Percentiles rank a stretch among this genome's conserved stretches.
Evolutionary conservation across 2,888 invertebrate species (phyloP).

Genomic region (Lasioglossum morio): DNA sequence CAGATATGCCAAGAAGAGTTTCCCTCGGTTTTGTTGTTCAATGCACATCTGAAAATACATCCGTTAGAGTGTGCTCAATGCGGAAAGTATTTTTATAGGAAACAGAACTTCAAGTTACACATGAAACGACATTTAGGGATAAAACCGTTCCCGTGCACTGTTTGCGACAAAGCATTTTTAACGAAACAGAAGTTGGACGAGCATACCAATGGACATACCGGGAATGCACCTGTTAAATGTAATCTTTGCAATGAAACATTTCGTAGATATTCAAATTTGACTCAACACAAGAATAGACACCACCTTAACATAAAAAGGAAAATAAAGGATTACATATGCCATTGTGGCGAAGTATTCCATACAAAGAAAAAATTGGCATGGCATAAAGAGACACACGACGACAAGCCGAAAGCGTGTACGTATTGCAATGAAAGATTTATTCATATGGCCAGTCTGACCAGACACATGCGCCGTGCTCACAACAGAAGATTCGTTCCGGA

Average conservation of each 20-base stretch:
- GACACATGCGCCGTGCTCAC: slow-evolving; percentile 93
- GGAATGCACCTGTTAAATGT: slow-evolving; percentile 92
- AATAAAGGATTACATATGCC: slow-evolving; percentile 90
- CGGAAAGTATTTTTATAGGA: slow-evolving; percentile 91
- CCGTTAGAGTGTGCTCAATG: slow-evolving; percentile 94
- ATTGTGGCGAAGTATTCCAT: slow-evolving; percentile 93
- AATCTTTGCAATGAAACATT: slow-evolving; percentile 92
- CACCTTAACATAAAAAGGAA: slow-evolving; percentile 91
- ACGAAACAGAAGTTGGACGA: slow-evolving; percentile 93
- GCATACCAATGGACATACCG: slow-evolving; percentile 93
- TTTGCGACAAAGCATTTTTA: slow-evolving; percentile 93
- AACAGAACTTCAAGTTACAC: slow-evolving; percentile 91
- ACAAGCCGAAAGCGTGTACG: slow-evolving; percentile 92
- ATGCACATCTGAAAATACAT: slow-evolving; percentile 91
- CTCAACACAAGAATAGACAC: slow-evolving; percentile 92
- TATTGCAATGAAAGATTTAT: slow-evolving; percentile 95
- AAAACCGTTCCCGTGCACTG: slow-evolving; percentile 90
- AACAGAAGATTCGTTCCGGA: slow-evolving; percentile 90
- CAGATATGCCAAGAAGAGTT: slow-evolving; percentile 89
- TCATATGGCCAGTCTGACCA: slow-evolving; percentile 92
- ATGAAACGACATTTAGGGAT: slow-evolving; percentile 92
- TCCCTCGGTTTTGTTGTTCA: slow-evolving; percentile 88
- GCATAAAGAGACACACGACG: slow-evolving; percentile 94
- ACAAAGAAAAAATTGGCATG: slow-evolving; percentile 93
- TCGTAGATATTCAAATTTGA: slow-evolving; percentile 93